Conservation (phyloP, 2,888 invertebrate species). For the Sarcophaga carnaria region DNA sequence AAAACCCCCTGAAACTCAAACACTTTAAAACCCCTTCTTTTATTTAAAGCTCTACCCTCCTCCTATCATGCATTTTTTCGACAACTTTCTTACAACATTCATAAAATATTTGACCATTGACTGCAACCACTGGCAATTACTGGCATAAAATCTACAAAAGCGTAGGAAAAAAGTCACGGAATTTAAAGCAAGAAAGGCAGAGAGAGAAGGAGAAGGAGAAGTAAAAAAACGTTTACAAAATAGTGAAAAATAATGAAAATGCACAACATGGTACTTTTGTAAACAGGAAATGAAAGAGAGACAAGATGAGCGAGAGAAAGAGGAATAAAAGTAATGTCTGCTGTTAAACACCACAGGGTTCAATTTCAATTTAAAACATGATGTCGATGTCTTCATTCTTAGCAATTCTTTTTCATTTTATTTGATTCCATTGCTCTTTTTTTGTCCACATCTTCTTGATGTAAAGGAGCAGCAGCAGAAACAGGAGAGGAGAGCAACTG, state of each 20-base stretch:
- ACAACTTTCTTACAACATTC: neutral
- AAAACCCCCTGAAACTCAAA: neutral
- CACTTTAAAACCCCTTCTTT: neutral
- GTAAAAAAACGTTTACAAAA: neutral
- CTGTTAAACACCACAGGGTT: conserved; percentile 60
- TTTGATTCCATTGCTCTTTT: conserved; percentile 26
- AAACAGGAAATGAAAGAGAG: neutral
- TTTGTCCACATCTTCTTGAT: conserved; percentile 8
- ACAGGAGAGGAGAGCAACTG: neutral
- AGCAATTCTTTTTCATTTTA: conserved; percentile 23
- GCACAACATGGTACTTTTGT: neutral
- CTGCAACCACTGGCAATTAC: conserved; percentile 55
- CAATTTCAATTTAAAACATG: conserved; percentile 65
- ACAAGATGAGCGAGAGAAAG: neutral
- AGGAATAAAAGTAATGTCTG: conserved; percentile 45
- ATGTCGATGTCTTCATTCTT: conserved; percentile 46
- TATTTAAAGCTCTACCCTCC: no score
- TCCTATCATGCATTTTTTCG: neutral
- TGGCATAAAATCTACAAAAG: conserved; percentile 23
- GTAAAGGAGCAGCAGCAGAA: neutral
- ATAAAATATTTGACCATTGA: conserved; percentile 60
- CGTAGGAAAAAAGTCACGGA: neutral
- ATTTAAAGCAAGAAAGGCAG: conserved; percentile 13
- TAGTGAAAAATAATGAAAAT: neutral
- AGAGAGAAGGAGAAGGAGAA: neutral